Evolutionary conservation across 2,113 vertebrate species (phyloP).

Genomic region (Oreochromis aureus): DNA sequence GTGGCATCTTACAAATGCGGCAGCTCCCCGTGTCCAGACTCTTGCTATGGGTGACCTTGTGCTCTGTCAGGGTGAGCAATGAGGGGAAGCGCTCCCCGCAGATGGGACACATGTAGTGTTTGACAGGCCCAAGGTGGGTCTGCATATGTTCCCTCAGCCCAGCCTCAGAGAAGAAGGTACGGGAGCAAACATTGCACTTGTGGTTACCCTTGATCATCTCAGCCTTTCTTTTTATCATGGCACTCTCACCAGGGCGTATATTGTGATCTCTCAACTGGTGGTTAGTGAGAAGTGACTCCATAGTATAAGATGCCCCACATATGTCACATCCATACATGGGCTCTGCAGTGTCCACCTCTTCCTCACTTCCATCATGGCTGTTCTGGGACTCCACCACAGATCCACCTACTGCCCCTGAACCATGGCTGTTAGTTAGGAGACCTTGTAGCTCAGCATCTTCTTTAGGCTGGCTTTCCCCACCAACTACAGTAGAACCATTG

Average conservation of each 20-base stretch:
- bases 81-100: slow-evolving; percentile 97
- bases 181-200: slow-evolving; percentile 96
- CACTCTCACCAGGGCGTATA: slow-evolving; percentile 93
- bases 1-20: slow-evolving; percentile 97
- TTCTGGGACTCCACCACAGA: slow-evolving; percentile 80
- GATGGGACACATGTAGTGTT: slow-evolving; percentile 99
- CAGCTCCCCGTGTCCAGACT: slow-evolving; percentile 97
- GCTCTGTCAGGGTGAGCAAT: slow-evolving; percentile 95
- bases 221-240: slow-evolving; percentile 92
- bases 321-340: slow-evolving; percentile 97
- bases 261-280: slow-evolving; percentile 98
- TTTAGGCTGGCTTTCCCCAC: slow-evolving; percentile 79
- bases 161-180: slow-evolving; percentile 97
- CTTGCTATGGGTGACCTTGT: slow-evolving; percentile 99
- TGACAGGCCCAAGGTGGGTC: slow-evolving; percentile 96
- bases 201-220: slow-evolving; percentile 98
- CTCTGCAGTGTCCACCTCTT: slow-evolving; percentile 89
- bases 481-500: slow-evolving; percentile 78
- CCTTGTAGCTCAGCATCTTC: slow-evolving; percentile 89
- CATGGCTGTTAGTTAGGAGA: slow-evolving; percentile 88
- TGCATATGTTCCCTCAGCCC: slow-evolving; percentile 97
- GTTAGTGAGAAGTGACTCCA: slow-evolving; percentile 96
- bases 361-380: slow-evolving; percentile 90
- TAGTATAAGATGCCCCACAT: slow-evolving; percentile 96
- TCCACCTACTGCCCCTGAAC: slow-evolving; percentile 35